Evolutionary conservation across 2,888 invertebrate genomes (phyloP), one percentile per base, ranked within the genome.

Genomic region (Platypus cylindrus): DNA sequence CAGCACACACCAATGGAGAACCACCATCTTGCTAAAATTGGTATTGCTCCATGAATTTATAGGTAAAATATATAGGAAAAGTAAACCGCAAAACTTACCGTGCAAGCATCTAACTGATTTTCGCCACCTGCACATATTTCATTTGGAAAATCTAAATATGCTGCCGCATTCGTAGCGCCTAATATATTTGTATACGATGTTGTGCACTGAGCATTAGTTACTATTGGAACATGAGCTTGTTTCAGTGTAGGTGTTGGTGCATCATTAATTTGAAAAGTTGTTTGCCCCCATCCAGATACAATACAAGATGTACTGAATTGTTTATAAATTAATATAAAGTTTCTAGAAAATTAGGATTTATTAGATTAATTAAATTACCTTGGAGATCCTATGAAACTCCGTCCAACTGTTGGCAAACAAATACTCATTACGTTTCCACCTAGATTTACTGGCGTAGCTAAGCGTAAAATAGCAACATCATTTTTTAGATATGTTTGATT

Each of bases 121-220:
- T 81, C 78, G 1, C 83, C 84, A 2, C 85, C 85, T 22, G 84
- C 85, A 50, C 85, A 85, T 7, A 84, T 59, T 53, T 85, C 84
- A 18, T 76, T 77, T 1, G 67, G 67, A 9, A 68, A 68, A 45
- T 78, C 74, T 8, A 82, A 61, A 7, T 66, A 55, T 8, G 34
- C 37, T 28, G 50, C 51, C 5, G 48, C 60, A 28, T 56, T 58
- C 1, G 68, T 43, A 0, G 82, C 79, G 1, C 85, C 67, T 2
- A 79, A 67, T 1, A 61, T 54, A 18, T 28, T 36, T 32, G 70
- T 67, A 45, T 84, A 62, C 14, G 71, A 67, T 3, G 64, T 49
- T 55, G 82, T 75, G 49, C 85, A 85, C 2, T 66, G 65, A 1
- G 60, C 59, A 9, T 71, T 59, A 4, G 67, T 65, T 5, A 79